These are phyloP conservation scores for Colaptes auratus DNA, from an alignment of 2,113 vertebrate genomes.

Conservation along the genomic window DNA sequence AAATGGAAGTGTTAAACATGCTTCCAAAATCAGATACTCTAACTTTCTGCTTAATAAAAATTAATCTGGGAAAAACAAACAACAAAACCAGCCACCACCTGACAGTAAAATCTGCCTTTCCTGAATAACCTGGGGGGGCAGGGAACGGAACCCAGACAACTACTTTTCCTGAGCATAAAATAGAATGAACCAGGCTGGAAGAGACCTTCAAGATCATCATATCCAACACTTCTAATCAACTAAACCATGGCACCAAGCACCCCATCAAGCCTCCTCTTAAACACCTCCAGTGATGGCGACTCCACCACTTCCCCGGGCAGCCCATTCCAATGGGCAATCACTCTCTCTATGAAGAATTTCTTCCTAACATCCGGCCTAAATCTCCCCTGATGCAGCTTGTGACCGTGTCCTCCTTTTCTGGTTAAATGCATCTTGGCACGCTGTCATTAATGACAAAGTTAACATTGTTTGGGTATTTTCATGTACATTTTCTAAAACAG, in stretches of 20 bases:
- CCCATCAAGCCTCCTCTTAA: too few species aligned
- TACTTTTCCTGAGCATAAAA: not conserved
- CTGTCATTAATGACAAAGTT: not conserved
- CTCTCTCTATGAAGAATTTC: too few species aligned
- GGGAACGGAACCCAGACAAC: not conserved
- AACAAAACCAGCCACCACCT: not conserved
- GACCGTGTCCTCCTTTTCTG: too few species aligned
- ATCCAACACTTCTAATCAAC: too few species aligned
- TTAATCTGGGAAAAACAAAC: not conserved
- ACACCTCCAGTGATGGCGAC: too few species aligned
- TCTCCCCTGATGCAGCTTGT: too few species aligned
- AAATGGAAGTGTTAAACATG: not conserved
- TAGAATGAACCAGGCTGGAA: too few species aligned
- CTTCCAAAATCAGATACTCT: not conserved
- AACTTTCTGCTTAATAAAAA: not conserved
- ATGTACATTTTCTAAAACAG: not conserved
- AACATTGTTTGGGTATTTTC: not conserved
- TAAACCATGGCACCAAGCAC: too few species aligned
- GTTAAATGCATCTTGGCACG: not conserved
- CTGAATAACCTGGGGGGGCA: not conserved
- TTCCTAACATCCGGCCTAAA: too few species aligned
- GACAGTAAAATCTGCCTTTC: not conserved
- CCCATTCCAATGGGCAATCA: too few species aligned
- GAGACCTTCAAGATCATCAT: too few species aligned
- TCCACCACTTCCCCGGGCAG: too few species aligned